Percentiles rank a stretch among this genome's conserved stretches.
Evolutionary conservation across 2,113 vertebrate genomes (phyloP).

Genomic region (Proteles cristata): DNA sequence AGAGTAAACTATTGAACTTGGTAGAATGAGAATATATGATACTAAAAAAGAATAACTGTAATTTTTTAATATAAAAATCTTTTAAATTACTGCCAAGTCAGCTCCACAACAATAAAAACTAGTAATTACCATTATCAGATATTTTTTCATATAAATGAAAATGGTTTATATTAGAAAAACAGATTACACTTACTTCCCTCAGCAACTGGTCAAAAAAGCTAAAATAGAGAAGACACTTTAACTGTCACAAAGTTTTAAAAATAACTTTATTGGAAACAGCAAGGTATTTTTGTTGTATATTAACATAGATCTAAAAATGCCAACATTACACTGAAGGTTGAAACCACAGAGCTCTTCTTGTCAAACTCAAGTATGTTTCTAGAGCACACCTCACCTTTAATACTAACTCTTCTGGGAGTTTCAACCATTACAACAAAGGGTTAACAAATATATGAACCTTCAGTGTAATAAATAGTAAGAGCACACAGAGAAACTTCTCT

Average conservation of each 20-base stretch:
- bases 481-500: neutral
- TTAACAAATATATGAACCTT: neutral
- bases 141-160: neutral
- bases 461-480: neutral
- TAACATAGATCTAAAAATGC: neutral
- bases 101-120: neutral
- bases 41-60: neutral
- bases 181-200: neutral
- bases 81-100: neutral
- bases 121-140: neutral
- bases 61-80: neutral
- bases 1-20: neutral
- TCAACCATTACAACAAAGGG: neutral
- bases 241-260: neutral
- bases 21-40: neutral
- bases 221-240: neutral
- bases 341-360: neutral
- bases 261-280: neutral
- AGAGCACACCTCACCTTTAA: neutral
- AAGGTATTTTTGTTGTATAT: neutral
- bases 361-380: neutral
- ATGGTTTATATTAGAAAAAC: neutral
- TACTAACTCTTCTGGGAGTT: neutral
- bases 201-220: neutral
- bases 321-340: neutral